A percentile compares a stretch with the other conserved stretches of the same genome.
These are phyloP conservation scores for Lepus townsendii DNA, from an alignment of 2,797 vertebrate genomes.

Conservation along the genomic window DNA sequence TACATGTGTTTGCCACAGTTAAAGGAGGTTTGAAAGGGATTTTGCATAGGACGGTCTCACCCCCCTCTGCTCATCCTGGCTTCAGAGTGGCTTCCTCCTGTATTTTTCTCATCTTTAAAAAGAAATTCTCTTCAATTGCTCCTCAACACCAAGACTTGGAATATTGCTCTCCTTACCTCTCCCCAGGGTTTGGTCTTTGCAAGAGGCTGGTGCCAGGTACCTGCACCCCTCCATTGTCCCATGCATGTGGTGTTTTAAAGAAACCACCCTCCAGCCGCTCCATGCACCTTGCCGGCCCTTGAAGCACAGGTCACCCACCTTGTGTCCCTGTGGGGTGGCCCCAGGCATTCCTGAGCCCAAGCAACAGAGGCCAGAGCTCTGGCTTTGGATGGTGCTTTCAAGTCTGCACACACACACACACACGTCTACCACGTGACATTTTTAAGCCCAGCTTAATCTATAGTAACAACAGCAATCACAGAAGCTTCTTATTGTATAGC, in stretches of 20 bases:
- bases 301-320: neutral
- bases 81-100: neutral
- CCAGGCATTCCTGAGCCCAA: neutral
- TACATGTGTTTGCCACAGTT: neutral
- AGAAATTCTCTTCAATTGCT: neutral
- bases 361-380: neutral
- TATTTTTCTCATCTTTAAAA: conserved; percentile 19
- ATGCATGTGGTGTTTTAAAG: neutral
- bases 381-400: neutral
- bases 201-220: neutral
- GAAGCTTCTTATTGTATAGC: conserved; percentile 65
- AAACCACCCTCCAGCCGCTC: neutral
- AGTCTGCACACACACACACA: conserved; percentile 11
- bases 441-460: conserved; percentile 62
- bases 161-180: neutral
- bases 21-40: neutral
- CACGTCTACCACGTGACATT: neutral
- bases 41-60: neutral
- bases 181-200: neutral
- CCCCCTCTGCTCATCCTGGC: neutral
- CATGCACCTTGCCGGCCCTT: neutral
- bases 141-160: neutral
- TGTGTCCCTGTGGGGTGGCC: neutral
- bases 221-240: no score
- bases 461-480: conserved; percentile 58